A percentile compares a stretch with the other conserved stretches of the same genome.
Conservation (phyloP, 2,888 invertebrate genomes). For the Agriopis marginaria region DNA sequence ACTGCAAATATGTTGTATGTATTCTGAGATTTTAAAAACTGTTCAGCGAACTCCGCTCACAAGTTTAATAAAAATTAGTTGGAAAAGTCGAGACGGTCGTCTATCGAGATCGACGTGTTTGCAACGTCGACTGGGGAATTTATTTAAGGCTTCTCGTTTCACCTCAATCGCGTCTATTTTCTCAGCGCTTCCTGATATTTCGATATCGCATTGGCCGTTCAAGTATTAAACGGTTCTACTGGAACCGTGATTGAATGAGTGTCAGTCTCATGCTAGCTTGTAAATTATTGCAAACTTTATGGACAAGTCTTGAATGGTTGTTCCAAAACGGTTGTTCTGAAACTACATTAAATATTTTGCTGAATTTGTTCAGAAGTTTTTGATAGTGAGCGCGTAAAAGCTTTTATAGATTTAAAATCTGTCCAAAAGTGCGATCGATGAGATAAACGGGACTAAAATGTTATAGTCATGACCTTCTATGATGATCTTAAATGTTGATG, state of each 20-base stretch:
- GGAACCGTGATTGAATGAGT: conserved; percentile 34
- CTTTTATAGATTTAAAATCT: conserved; percentile 24
- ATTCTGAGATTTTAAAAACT: conserved; percentile 55
- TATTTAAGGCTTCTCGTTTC: conserved; percentile 38
- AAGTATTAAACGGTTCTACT: conserved; percentile 29
- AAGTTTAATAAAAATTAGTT: conserved; percentile 66
- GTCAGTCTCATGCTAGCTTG: conserved; percentile 25
- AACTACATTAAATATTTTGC: conserved; percentile 31
- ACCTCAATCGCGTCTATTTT: conserved; percentile 40
- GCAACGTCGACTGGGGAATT: conserved; percentile 45
- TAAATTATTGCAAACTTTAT: conserved; percentile 35
- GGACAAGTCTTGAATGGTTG: conserved; percentile 24
- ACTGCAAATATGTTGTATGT: conserved; percentile 67
- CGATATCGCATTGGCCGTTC: conserved; percentile 29
- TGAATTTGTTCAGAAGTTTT: conserved; percentile 20
- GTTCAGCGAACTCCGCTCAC: conserved; percentile 52
- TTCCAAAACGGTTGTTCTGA: conserved; percentile 13
- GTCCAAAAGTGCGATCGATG: conserved; percentile 20
- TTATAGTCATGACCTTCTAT: neutral
- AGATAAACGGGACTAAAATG: neutral
- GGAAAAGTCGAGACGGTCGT: conserved; percentile 47
- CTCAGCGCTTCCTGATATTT: conserved; percentile 35
- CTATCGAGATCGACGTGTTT: conserved; percentile 53
- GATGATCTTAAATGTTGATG: neutral
- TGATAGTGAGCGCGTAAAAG: conserved; percentile 12